A percentile compares a stretch with the other conserved stretches of the same genome.
phyloP scores from a whole-genome alignment of 2,113 vertebrate species.

The Tonatia bakeri region DNA sequence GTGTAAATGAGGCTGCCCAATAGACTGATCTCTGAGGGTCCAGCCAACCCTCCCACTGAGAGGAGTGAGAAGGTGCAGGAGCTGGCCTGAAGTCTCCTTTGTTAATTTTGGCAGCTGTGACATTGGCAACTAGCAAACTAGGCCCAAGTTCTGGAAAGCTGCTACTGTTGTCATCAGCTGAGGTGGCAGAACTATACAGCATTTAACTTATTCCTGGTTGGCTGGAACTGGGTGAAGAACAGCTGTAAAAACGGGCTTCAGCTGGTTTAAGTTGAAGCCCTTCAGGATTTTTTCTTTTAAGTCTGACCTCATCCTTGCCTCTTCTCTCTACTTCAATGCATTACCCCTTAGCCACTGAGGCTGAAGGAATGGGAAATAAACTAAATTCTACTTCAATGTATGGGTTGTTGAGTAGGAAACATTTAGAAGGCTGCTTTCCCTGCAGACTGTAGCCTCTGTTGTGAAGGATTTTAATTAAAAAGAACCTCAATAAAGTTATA shows the following conservation, averaged over 20 bases:
- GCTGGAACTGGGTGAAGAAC: neutral
- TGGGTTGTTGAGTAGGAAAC: neutral
- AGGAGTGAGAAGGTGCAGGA: neutral
- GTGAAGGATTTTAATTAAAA: constrained; percentile 49
- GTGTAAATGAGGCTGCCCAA: constrained; percentile 86
- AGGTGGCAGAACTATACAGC: neutral
- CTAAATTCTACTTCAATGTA: neutral
- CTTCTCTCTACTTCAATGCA: neutral
- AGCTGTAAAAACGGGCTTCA: neutral
- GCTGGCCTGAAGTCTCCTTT: neutral
- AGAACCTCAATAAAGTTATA: constrained; percentile 58
- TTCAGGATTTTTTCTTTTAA: constrained; percentile 22
- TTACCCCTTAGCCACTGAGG: neutral
- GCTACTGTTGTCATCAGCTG: neutral
- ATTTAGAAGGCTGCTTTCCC: neutral
- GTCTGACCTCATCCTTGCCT: neutral
- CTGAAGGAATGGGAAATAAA: neutral
- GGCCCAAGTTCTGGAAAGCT: neutral
- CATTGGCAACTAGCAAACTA: neutral
- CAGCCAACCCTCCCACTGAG: neutral
- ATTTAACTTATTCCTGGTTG: constrained; percentile 32
- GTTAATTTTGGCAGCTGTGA: neutral
- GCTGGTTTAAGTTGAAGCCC: neutral
- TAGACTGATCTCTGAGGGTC: neutral
- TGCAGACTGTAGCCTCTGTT: constrained; percentile 11